Evolutionary conservation across 2,797 vertebrate genomes (phyloP).

Genomic region (Helarctos malayanus): DNA sequence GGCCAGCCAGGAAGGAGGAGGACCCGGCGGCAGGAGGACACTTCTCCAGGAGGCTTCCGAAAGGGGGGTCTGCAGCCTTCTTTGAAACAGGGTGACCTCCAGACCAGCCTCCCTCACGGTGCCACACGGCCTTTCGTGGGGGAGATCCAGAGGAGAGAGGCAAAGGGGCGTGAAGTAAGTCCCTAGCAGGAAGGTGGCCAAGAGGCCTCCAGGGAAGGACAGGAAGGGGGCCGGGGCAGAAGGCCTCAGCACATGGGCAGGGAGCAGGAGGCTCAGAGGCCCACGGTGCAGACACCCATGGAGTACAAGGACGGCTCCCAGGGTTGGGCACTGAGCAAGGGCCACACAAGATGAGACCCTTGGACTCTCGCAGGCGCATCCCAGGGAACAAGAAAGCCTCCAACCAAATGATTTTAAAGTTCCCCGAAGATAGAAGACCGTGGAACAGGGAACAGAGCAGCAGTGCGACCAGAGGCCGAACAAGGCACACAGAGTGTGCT

Average conservation of each 20-base stretch:
- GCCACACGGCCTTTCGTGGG: background rate
- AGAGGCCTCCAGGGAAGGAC: background rate
- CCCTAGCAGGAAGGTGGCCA: background rate
- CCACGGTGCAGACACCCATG: fast-evolving
- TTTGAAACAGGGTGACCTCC: background rate
- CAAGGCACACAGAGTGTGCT: fast-evolving
- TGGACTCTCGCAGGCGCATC: background rate
- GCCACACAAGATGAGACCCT: background rate
- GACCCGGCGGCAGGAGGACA: background rate
- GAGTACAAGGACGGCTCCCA: background rate
- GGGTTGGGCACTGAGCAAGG: background rate
- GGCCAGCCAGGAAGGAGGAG: too few relatives aligned
- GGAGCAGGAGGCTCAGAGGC: background rate
- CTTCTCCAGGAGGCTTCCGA: background rate
- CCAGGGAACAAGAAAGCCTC: background rate
- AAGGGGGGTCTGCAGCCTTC: too few relatives aligned
- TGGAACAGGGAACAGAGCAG: background rate
- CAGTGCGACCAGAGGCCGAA: fast-evolving
- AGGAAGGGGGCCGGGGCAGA: background rate
- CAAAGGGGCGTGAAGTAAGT: background rate
- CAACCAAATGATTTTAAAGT: background rate
- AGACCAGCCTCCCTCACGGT: background rate
- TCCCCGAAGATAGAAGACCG: background rate
- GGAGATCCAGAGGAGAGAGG: background rate
- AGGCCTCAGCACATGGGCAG: too few relatives aligned